Evolutionary conservation across 53 echinoderm and acorn worm genomes (phyloP).

Genomic region (Temnopleurus reevesii): DNA sequence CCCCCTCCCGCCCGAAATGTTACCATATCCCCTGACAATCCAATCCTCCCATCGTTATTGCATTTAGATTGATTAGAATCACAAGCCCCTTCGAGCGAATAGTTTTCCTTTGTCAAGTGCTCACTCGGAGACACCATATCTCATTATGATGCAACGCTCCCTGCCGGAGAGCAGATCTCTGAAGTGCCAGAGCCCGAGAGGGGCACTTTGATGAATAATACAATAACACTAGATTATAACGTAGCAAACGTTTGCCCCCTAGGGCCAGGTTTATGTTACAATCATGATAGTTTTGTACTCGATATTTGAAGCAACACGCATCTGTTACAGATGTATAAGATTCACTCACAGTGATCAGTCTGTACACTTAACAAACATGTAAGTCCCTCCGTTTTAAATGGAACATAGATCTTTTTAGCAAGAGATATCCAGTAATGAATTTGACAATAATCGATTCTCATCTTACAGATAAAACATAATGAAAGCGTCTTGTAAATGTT

Average conservation of each 20-base stretch:
- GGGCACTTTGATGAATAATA: not conserved
- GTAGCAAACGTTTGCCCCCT: not conserved
- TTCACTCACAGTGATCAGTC: too few species aligned
- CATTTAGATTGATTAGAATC: constrained; percentile 34
- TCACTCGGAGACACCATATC: not conserved
- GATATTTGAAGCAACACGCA: not conserved
- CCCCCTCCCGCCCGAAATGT: too few species aligned
- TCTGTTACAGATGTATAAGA: too few species aligned
- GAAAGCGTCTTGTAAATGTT: too few species aligned
- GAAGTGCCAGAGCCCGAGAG: not conserved
- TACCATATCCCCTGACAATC: not conserved
- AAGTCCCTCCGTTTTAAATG: too few species aligned
- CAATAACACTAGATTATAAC: constrained; percentile 25
- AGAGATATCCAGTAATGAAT: too few species aligned
- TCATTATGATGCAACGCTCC: not conserved
- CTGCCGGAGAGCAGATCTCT: not conserved
- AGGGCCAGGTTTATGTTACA: not conserved
- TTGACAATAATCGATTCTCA: too few species aligned
- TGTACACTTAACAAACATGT: too few species aligned
- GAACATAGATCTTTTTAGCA: too few species aligned
- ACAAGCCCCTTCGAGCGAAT: not conserved
- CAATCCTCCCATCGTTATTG: not conserved
- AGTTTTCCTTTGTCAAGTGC: not conserved
- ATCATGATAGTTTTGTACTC: not conserved
- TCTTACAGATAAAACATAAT: too few species aligned